Base-by-base conservation (phyloP, 1,140 invertebrate genomes). In the Drosophila lacertosa region DNA sequence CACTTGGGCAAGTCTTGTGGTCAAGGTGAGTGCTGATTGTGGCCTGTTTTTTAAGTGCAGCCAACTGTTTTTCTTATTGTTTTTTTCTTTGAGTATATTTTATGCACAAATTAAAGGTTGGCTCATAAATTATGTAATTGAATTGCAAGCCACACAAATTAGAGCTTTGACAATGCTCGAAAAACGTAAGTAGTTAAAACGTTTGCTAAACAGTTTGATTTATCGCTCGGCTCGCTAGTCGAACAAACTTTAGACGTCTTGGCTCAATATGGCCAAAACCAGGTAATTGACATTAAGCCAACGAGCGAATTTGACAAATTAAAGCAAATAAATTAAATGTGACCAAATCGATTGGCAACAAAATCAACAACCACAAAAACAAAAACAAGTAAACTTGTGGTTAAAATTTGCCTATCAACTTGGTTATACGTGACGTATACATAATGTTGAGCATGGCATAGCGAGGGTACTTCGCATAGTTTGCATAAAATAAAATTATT, bases 231-330 rank as follows among this genome's bases (percentile, higher is more conserved):
- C 24, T 13, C 20, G 15, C n/a, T 33, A 13, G 15, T 2, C 22
- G 39, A 22, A n/a, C 6, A 47, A 35, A 33, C 29, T 55, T 26
- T 51, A 42, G 45, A 18, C 63, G 40, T 40, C 29, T 32, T 33
- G 20, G 13, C 62, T 24, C 42, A 57, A 44, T 73, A 53, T 60
- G 77, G 78, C 33, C 55, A 57, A 45, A 65, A 73, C 78, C 33
- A 65, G 67, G 64, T 55, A 77, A 77, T 81, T 82, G 68, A 54
- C 62, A 82, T 77, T 63, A 67, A 60, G 74, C 50, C 50, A 69
- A 33, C 73, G 53, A 29, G 22, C 63, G 51, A 63, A 59, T 51
- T 73, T 81, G 73, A 77, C 78, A 81, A 82, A 82, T 81, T 48
- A 54, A 63, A 42, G 53, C 54, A 72, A 63, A 81, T 81, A 82